Evolutionary conservation across 2,797 vertebrate species (phyloP), one percentile per base, ranked within the genome.

Genomic region (Sternotherus odoratus): DNA sequence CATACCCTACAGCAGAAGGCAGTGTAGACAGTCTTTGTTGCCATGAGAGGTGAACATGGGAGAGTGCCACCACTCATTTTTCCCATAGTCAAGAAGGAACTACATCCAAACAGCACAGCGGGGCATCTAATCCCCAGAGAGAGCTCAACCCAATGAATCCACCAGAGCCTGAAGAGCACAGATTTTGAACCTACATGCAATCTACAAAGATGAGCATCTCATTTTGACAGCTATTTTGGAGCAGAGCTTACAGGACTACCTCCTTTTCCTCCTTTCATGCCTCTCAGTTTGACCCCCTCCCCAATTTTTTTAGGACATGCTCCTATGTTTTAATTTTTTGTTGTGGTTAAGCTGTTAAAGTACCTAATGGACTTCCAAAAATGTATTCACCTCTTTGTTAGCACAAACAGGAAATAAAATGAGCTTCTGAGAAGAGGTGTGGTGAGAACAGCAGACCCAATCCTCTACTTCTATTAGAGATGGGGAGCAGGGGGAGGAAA

Each of bases 401-500:
- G 79, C 66, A 43, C 6, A 19, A 82, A 82, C 77, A 57, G 74
- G 86, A 60, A 60, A 60, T 7, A 60, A 16, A 60, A 54, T 75
- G 56, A 24, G 77, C 81, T 92, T 86, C 91, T 86, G 60, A 78
- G 90, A 83, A 90, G 79, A 85, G 51, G 91, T 83, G 75, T 95
- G 56, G 63, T 2, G 1, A 91, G 84, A 88, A 43, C 77, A 82
- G 83, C 66, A 94, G 72, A 51, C 85, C 89, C 49, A 79, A 92
- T 88, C 39, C 75, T 89, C 88, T 49, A 77, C 51, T 57, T 72
- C 57, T 79, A 93, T 50, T 48, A 85, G 89, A 85, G 92, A 86
- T 50, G 87, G 19, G 63, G 77, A 84, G 91, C 95, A 89, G 91
- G 92, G 95, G 85, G 0, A 79, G 83, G 87, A 94, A 96, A 90